A percentile compares a stretch with the other conserved stretches of the same genome.
phyloP scores from a whole-genome alignment of 2,113 vertebrate species.

The Pituophis catenifer region DNA sequence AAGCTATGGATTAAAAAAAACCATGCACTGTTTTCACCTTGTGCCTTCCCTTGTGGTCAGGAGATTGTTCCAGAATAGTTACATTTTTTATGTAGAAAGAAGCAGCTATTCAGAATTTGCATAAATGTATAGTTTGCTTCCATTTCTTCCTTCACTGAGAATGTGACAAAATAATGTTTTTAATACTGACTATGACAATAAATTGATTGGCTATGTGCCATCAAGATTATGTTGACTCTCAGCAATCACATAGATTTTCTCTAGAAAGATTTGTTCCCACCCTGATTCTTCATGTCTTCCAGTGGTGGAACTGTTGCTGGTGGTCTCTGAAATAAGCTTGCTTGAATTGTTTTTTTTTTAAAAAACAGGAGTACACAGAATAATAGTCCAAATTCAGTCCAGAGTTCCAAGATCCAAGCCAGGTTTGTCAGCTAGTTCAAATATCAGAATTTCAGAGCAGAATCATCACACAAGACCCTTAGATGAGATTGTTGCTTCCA shows the following conservation, averaged over 20 bases:
- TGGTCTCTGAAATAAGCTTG: not conserved
- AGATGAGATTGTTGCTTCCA: not conserved
- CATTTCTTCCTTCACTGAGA: not conserved
- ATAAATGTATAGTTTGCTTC: not conserved
- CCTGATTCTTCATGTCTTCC: not conserved
- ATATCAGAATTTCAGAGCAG: not conserved
- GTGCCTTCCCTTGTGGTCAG: not conserved
- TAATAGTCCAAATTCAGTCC: not conserved
- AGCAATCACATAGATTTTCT: not conserved
- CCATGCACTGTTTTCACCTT: not conserved
- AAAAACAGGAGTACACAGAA: not conserved
- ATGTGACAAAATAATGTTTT: not conserved
- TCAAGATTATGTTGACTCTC: not conserved
- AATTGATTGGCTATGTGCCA: not conserved
- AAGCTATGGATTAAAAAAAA: not conserved
- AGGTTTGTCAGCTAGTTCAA: not conserved
- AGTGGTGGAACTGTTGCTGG: not conserved
- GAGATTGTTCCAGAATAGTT: not conserved
- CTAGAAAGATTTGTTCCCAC: not conserved
- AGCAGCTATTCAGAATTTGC: not conserved
- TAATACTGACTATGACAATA: not conserved
- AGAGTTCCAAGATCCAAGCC: not conserved
- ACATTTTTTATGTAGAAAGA: not conserved
- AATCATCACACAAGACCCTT: not conserved
- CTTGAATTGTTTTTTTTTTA: not conserved